A percentile compares a stretch with the other conserved stretches of the same genome.
Evolutionary conservation across 2,888 invertebrate species (phyloP).

Genomic region (Tuta absoluta): DNA sequence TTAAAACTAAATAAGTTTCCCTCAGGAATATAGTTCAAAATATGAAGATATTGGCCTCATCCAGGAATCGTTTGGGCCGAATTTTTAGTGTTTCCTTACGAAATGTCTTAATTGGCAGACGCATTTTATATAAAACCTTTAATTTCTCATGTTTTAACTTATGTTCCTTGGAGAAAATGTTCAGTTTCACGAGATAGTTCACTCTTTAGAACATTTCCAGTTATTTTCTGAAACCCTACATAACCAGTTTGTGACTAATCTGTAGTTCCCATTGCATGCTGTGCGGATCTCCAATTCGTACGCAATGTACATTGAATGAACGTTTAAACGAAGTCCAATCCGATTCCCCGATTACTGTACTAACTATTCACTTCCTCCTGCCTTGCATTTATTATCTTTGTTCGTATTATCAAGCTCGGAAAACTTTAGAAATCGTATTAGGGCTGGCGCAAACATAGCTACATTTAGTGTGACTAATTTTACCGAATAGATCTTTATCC

Average conservation of each 20-base stretch:
- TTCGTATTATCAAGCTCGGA: no score
- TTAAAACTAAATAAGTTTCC: not conserved
- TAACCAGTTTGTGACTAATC: not conserved
- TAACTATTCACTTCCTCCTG: not conserved
- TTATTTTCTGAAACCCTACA: not conserved
- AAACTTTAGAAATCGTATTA: no score
- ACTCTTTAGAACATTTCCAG: not conserved
- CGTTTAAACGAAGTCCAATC: constrained; percentile 18
- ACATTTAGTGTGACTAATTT: no score
- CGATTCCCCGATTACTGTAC: constrained; percentile 18
- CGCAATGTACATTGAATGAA: constrained; percentile 15
- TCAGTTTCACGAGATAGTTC: no score
- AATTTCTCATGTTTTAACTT: no score
- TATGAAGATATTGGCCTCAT: not conserved
- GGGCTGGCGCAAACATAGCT: no score
- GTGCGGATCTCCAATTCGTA: not conserved
- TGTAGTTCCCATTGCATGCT: not conserved
- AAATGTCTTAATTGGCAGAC: no score
- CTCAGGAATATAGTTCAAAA: not conserved
- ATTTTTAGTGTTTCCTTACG: no score
- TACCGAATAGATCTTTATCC: no score
- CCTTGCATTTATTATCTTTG: not conserved
- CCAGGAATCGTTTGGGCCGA: no score
- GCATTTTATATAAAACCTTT: no score
- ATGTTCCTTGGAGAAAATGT: no score